Conservation (phyloP, 2,888 invertebrate species). For the Ormyrus nitidulus region DNA sequence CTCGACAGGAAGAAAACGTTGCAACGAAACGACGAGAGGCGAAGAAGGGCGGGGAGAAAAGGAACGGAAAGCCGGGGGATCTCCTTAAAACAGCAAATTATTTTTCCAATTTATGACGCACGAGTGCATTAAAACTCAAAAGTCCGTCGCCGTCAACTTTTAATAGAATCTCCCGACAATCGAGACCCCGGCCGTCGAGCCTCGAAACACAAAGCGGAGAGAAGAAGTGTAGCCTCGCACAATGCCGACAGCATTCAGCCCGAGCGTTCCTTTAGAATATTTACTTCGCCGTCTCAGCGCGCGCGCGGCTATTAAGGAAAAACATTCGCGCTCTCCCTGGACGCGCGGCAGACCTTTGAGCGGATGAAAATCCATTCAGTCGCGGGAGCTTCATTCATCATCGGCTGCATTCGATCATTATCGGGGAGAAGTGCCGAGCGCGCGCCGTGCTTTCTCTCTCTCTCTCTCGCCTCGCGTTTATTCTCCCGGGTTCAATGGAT, state of each 20-base stretch:
- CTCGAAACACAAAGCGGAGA: no score
- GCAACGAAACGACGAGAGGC: constrained; percentile 33
- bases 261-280: constrained; percentile 2
- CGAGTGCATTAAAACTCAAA: constrained; percentile 69
- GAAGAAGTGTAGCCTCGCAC: background rate
- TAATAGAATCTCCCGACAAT: constrained; percentile 70
- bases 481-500: background rate
- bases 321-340: background rate
- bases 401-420: constrained; percentile 42
- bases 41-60: background rate
- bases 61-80: background rate
- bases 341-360: background rate
- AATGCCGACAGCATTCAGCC: background rate
- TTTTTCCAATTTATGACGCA: constrained; percentile 68
- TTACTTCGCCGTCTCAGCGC: background rate
- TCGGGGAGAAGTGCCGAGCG: background rate
- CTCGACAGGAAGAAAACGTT: constrained; percentile 10
- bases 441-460: background rate
- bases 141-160: constrained; percentile 69
- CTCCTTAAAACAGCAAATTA: constrained; percentile 65
- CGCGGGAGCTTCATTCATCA: constrained; percentile 33
- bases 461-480: constrained; percentile 1
- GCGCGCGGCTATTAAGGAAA: constrained; percentile 11
- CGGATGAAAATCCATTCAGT: constrained; percentile 20
- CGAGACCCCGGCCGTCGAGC: constrained; percentile 55